These are phyloP conservation scores for Lucinisca nassula DNA, from an alignment of 2,888 invertebrate genomes.

Conservation along the genomic window DNA sequence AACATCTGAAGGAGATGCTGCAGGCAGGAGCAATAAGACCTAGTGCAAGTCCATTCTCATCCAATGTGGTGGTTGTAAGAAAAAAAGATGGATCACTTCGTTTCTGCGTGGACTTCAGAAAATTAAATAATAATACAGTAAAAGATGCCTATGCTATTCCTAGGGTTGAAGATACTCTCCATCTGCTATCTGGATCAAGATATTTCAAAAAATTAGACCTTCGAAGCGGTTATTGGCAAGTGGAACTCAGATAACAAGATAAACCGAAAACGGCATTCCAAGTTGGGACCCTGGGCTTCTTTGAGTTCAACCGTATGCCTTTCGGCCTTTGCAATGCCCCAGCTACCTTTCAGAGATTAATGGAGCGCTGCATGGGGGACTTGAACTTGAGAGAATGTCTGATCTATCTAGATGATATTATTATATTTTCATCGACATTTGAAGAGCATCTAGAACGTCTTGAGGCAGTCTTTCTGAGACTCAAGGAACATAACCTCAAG, in stretches of 20 bases:
- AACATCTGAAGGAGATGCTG: constrained; percentile 10
- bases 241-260: background rate
- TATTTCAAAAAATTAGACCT: background rate
- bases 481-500: constrained; percentile 32
- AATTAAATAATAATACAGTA: constrained; percentile 16
- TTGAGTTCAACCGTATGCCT: constrained; percentile 45
- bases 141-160: constrained; percentile 63
- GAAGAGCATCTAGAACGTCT: constrained; percentile 49
- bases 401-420: constrained; percentile 65
- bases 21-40: background rate
- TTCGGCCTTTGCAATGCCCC: too few relatives aligned
- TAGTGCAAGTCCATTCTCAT: background rate
- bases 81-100: constrained; percentile 15
- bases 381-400: constrained; percentile 15
- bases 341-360: too few relatives aligned
- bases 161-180: constrained; percentile 57
- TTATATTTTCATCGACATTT: constrained; percentile 36
- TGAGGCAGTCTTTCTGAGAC: constrained; percentile 34
- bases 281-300: constrained; percentile 45
- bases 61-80: background rate
- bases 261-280: constrained; percentile 55
- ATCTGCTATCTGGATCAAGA: background rate
- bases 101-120: constrained; percentile 19
- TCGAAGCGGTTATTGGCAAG: background rate
- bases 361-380: background rate